Evolutionary conservation across 2,113 vertebrate genomes (phyloP).

Genomic region (Podilymbus podiceps): DNA sequence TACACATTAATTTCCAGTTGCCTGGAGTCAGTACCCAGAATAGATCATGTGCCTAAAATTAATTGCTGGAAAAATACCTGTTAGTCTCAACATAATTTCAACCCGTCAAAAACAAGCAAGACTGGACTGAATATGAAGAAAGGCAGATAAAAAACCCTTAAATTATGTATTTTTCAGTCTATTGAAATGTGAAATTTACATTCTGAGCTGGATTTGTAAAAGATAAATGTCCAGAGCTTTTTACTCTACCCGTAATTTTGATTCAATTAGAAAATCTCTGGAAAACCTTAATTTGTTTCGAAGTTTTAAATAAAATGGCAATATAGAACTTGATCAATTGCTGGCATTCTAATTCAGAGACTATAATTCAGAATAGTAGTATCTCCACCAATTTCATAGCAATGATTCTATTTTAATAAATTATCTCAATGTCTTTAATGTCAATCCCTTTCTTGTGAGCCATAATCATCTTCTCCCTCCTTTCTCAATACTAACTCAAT

Average conservation of each 20-base stretch:
- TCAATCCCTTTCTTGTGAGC: neutral
- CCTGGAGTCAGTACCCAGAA: neutral
- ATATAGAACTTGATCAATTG: neutral
- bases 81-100: neutral
- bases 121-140: neutral
- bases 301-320: neutral
- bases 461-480: neutral
- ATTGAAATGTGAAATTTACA: neutral
- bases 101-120: neutral
- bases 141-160: neutral
- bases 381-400: neutral
- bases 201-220: neutral
- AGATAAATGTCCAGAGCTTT: neutral
- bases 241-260: neutral
- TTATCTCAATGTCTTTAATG: neutral
- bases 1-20: neutral
- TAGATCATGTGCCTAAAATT: neutral
- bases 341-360: neutral
- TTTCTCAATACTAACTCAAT: neutral
- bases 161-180: neutral
- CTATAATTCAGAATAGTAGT: neutral
- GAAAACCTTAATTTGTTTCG: neutral
- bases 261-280: neutral
- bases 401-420: neutral
- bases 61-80: neutral